Evolutionary conservation across 2,113 vertebrate species (phyloP).

Genomic region (Seriola dumerili): DNA sequence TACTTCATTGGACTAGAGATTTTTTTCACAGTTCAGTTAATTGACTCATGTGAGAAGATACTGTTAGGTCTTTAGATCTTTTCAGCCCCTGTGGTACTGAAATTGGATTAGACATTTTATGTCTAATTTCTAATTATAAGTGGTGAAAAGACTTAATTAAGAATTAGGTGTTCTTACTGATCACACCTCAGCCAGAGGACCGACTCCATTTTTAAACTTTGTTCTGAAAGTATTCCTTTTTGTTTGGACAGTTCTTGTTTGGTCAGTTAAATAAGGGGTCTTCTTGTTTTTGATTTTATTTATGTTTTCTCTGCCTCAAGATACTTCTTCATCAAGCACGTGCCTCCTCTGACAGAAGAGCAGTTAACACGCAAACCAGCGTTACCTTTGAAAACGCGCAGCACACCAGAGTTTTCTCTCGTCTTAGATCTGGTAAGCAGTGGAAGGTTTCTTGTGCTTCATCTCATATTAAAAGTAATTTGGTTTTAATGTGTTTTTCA

Average conservation of each 20-base stretch:
- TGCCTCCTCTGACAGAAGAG: conserved; percentile 97
- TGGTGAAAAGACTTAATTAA: not conserved
- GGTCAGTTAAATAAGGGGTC: not conserved
- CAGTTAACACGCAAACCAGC: conserved; percentile 98
- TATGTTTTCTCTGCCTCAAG: conserved; percentile 71
- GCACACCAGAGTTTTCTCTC: conserved; percentile 97
- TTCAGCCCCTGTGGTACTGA: not conserved
- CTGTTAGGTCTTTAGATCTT: not conserved
- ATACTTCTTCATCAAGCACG: conserved; percentile 99
- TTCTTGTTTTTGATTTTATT: not conserved
- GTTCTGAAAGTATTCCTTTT: not conserved
- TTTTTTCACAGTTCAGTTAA: not conserved
- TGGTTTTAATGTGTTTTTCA: not conserved
- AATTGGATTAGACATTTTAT: not conserved
- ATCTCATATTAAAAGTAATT: not conserved
- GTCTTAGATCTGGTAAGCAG: conserved; percentile 94
- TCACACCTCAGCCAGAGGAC: not conserved
- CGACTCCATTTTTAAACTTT: too few relatives aligned
- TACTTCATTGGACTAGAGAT: not conserved
- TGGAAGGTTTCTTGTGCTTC: fast-evolving
- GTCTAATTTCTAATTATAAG: not conserved
- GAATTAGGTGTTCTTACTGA: not conserved
- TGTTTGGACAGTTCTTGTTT: not conserved
- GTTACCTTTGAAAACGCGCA: conserved; percentile 97
- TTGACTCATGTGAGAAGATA: not conserved